phyloP scores from a whole-genome alignment of 2,888 invertebrate genomes.

The Crematogaster levior region DNA sequence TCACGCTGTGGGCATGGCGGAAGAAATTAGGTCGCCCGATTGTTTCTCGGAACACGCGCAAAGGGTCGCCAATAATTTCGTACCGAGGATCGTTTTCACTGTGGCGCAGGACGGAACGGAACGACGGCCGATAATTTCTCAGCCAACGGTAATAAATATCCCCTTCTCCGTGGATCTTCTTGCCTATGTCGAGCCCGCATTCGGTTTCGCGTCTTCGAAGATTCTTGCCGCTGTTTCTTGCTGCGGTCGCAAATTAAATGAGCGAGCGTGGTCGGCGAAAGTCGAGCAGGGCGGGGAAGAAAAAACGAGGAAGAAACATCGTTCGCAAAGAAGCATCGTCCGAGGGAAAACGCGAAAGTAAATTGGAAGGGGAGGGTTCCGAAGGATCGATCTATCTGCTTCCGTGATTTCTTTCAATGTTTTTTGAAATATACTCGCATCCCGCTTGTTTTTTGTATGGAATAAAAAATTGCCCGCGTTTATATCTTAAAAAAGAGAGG shows the following conservation, averaged over 20 bases:
- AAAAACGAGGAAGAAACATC: constrained; percentile 4
- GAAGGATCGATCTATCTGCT: not conserved
- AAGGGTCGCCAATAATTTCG: constrained; percentile 61
- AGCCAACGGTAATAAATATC: constrained; percentile 65
- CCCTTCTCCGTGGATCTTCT: constrained; percentile 35
- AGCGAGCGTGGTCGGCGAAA: constrained; percentile 59
- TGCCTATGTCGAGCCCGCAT: constrained; percentile 13
- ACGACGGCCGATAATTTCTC: constrained; percentile 60
- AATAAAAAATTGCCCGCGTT: not conserved
- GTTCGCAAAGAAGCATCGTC: not conserved
- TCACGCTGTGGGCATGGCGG: constrained; percentile 20
- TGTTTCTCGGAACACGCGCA: constrained; percentile 42
- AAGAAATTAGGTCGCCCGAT: constrained; percentile 31
- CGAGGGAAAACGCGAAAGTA: constrained; percentile 4
- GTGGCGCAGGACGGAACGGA: constrained; percentile 28
- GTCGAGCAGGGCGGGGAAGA: constrained; percentile 58
- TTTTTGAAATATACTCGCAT: not conserved
- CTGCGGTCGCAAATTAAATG: constrained; percentile 65
- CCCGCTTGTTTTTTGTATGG: not conserved
- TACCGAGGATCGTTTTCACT: constrained; percentile 55
- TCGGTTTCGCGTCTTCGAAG: constrained; percentile 21
- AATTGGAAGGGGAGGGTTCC: not conserved
- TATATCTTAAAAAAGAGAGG: not conserved
- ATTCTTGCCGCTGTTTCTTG: constrained; percentile 60
- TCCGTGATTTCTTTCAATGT: constrained; percentile 9